Percentiles rank a stretch among this genome's conserved stretches.
These are phyloP conservation scores for Apostichopus japonicus DNA, from an alignment of 35 echinoderm and acorn worm species.

Conservation along the genomic window DNA sequence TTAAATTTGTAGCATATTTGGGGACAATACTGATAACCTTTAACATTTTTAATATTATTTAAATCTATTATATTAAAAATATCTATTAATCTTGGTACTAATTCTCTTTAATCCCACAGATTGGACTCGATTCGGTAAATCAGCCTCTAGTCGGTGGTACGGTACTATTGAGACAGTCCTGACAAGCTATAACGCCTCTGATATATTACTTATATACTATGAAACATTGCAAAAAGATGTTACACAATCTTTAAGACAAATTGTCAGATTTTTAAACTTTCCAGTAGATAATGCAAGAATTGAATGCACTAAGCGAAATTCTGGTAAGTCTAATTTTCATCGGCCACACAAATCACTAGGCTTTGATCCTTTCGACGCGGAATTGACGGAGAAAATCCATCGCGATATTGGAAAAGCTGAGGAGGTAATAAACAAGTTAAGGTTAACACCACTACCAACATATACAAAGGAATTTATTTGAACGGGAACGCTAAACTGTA, in stretches of 20 bases:
- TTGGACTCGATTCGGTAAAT: conserved; percentile 17
- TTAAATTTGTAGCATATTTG: too few relatives aligned
- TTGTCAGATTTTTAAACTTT: conserved; percentile 3
- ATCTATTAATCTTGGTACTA: background rate
- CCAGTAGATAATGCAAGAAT: conserved; percentile 2
- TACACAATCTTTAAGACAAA: background rate
- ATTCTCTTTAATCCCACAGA: background rate
- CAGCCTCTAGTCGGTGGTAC: background rate
- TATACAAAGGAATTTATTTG: background rate
- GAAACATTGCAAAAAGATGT: background rate
- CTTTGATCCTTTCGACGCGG: conserved; percentile 1
- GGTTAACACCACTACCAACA: background rate
- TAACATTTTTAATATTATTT: too few relatives aligned
- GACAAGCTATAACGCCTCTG: background rate
- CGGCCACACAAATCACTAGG: conserved; percentile 10
- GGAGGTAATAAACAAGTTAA: background rate
- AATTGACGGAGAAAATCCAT: background rate
- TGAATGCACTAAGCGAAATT: conserved; percentile 32
- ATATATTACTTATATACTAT: conserved; percentile 23
- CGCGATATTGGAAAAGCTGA: conserved; percentile 1
- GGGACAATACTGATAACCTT: too few relatives aligned
- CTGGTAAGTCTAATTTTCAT: background rate
- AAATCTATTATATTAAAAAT: too few relatives aligned
- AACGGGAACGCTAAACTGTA: background rate
- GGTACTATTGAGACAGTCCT: background rate